Conservation (phyloP, 1,140 invertebrate species). For the Thalassaphorura encarpata region DNA sequence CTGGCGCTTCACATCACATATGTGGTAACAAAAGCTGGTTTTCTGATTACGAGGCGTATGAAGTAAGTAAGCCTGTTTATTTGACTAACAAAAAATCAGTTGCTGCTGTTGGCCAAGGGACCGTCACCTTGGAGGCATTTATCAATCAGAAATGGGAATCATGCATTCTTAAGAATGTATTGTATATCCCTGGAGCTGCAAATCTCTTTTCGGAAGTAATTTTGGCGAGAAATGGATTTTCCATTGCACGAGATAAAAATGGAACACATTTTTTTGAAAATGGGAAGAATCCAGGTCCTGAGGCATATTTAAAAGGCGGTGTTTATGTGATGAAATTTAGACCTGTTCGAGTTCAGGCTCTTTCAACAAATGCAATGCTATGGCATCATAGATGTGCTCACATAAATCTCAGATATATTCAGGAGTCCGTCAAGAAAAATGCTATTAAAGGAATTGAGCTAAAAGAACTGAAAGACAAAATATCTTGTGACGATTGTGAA, state of each 20-base stretch:
- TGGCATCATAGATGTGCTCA: neutral
- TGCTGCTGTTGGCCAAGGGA: slow-evolving; percentile 7
- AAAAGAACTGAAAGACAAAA: neutral
- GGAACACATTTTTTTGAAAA: neutral
- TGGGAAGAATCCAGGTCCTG: neutral
- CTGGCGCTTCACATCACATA: slow-evolving; percentile 14
- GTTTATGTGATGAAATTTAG: slow-evolving; percentile 4
- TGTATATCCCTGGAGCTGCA: slow-evolving; percentile 14
- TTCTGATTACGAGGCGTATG: neutral
- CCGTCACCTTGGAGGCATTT: slow-evolving; percentile 2
- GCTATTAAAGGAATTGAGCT: neutral
- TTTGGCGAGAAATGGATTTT: slow-evolving; percentile 2
- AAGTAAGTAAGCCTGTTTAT: neutral
- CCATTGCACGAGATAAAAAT: neutral
- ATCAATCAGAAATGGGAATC: slow-evolving; percentile 6
- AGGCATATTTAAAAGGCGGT: neutral
- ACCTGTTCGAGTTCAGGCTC: neutral
- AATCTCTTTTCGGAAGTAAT: slow-evolving; percentile 2
- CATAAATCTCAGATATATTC: neutral
- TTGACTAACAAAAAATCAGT: slow-evolving; percentile 2
- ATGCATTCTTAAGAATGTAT: slow-evolving; percentile 1
- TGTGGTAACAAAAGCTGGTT: slow-evolving; percentile 15
- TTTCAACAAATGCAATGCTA: neutral
- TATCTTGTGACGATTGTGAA: neutral
- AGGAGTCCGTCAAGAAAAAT: neutral